Evolutionary conservation across 2,113 vertebrate species (phyloP), one percentile per base, ranked within the genome.

Genomic region (Chrysemys picta): DNA sequence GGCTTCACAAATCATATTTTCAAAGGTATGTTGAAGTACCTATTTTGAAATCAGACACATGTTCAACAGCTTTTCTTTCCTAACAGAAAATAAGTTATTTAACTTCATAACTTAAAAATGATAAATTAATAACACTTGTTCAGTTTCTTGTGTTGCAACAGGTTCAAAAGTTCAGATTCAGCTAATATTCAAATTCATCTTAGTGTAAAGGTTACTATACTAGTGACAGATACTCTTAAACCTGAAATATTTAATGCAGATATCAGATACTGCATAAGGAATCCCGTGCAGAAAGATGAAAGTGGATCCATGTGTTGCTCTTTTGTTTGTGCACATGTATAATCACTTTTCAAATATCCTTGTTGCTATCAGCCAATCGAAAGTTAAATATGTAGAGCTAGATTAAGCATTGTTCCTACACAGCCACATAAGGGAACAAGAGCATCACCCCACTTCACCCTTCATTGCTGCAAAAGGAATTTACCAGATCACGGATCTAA

Each of bases 101-200:
- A 96, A 96, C 97, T 98, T 98, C 97, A 97, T 97, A 97, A 97
- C 97, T 97, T 97, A 91, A 85, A 49, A 93, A 97, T 93, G 89
- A 94, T 86, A 98, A 97, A 97, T 96, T 98, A 97, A 98, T 96
- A 98, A 96, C 76, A 93, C 91, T 96, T 97, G 75, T 97, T 97
- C 93, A 72, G 76, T 96, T 95, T 97, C 80, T 90, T 95, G 82
- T 97, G 85, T 88, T 95, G 95, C 97, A 98, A 97, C 94, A 97
- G 93, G 97, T 98, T 98, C 97, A 97, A 97, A 98, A 98, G 97
- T 98, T 98, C 97, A 98, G 62, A 95, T 93, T 95, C 93, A 91
- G 91, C 94, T 96, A 97, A 96, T 97, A 96, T 45, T 78, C 16
- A 80, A 78, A 97, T 95, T 96, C 86, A 93, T 97, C 91, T 90